Evolutionary conservation across 2,888 invertebrate species (phyloP).

Genomic region (Chrysodeixis includens): DNA sequence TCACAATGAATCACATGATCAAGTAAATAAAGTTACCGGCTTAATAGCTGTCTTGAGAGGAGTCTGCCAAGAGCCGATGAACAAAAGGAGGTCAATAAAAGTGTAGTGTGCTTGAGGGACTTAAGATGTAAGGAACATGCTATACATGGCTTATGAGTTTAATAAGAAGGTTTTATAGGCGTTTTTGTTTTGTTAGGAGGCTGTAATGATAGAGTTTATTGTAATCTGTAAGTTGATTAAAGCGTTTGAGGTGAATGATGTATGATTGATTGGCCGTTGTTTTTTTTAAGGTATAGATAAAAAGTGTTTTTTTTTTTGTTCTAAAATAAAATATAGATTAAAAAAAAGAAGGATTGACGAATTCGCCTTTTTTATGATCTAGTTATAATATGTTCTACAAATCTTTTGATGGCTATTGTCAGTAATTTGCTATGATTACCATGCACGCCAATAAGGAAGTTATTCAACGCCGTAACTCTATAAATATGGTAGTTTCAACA

Average conservation of each 20-base stretch:
- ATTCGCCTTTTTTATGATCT: too few species aligned
- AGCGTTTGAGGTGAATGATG: too few species aligned
- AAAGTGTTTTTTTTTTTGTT: too few species aligned
- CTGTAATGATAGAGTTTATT: too few species aligned
- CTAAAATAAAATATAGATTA: too few species aligned
- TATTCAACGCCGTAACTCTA: not conserved
- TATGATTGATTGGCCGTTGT: too few species aligned
- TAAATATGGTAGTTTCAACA: not conserved
- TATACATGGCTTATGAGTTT: slow-evolving; percentile 3
- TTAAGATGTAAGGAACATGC: slow-evolving; percentile 16
- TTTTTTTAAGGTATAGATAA: too few species aligned
- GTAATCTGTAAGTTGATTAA: too few species aligned
- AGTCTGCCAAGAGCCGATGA: slow-evolving; percentile 38
- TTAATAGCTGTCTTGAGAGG: slow-evolving; percentile 59
- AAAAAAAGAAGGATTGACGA: too few species aligned
- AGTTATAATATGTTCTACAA: too few species aligned
- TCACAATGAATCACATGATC: slow-evolving; percentile 56
- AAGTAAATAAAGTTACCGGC: slow-evolving; percentile 52
- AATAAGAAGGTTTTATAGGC: not conserved
- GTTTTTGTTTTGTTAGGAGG: too few species aligned
- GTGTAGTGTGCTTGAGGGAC: slow-evolving; percentile 33
- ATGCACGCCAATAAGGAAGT: not conserved
- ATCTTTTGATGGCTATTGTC: too few species aligned
- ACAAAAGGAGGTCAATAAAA: slow-evolving; percentile 51
- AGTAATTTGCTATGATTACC: not conserved